These are phyloP conservation scores for Benitochromis conjunctus DNA, from an alignment of 2,113 vertebrate species.

Conservation along the genomic window DNA sequence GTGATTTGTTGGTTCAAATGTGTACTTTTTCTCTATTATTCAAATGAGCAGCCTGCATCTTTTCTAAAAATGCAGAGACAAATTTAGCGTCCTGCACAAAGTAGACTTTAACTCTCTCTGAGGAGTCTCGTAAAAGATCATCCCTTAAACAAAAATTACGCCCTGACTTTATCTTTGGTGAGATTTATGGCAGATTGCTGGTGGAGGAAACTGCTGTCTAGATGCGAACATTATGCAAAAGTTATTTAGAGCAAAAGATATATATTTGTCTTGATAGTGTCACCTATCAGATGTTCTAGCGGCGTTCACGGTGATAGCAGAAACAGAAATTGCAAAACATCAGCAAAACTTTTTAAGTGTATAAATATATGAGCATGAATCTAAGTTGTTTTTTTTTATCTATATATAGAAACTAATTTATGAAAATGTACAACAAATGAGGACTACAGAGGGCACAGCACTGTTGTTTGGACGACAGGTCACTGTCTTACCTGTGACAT, in stretches of 20 bases:
- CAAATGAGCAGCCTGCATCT: constrained; percentile 64
- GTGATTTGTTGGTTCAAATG: constrained; percentile 71
- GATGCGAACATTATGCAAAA: constrained; percentile 1
- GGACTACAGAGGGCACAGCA: not conserved
- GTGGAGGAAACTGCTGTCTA: not conserved
- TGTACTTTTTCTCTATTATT: constrained; percentile 67
- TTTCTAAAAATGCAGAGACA: constrained; percentile 54
- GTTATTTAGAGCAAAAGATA: constrained; percentile 20
- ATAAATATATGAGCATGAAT: not conserved
- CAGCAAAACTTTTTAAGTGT: not conserved
- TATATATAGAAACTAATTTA: not conserved
- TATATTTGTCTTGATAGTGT: not conserved
- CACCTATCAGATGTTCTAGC: not conserved
- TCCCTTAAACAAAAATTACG: constrained; percentile 42
- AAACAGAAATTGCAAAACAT: not conserved
- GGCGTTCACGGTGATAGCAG: not conserved
- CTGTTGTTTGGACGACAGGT: not conserved
- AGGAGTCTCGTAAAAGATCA: constrained; percentile 28
- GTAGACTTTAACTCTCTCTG: constrained; percentile 39
- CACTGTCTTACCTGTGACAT: constrained; percentile 87
- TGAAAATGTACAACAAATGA: not conserved
- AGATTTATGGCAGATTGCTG: constrained; percentile 26
- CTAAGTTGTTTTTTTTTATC: too few species aligned
- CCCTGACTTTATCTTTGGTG: constrained; percentile 19
- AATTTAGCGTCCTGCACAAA: constrained; percentile 54